Base-by-base conservation (phyloP, 2,888 invertebrate species). In the Campoplex capitator region DNA sequence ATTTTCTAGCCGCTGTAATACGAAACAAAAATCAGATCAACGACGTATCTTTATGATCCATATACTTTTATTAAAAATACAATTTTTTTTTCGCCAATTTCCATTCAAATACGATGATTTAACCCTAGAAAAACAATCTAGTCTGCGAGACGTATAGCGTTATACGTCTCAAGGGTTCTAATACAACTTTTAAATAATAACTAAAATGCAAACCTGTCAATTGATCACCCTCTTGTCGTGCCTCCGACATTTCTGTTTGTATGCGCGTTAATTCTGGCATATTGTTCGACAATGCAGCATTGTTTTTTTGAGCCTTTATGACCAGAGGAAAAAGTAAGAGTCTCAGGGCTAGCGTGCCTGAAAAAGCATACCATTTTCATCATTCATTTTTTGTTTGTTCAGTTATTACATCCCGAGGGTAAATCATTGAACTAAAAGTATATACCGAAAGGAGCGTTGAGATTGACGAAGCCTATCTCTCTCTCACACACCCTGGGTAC, bases 201-300 rank as follows among this genome's bases (percentile, higher is more conserved):
- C 16, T 0, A 42, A 62, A 79, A 62, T 51, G 16, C 7, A 11
- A 35, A 96, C 96, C 95, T 93, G 98, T 97, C 1, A 98, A 92
- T 45, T 96, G 96, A 95, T 99, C 97, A 23, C 98, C 98, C n/a
- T 96, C 95, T 92, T 96, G 96, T 86, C 98, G 95, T 0, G 99
- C 99, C 92, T 98, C 97, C 0, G 97, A 96, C 96, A 99, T 97
- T 95, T 98, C 97, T 86, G 96, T 86, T 93, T 99, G 98, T 2
- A 99, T 93, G 56, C 96, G 93, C 93, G 97, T 97, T 92, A 99
- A 95, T 94, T 97, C 96, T n/a, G 99, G 99, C 95, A 98, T 95
- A 93, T 97, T 95, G 92, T 98, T 98, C 91, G 97, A 96, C 97
- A 99, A 97, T 89, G 96, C 96, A 0, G 97, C 97, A 0, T 97